Base-by-base conservation (phyloP, 2,888 invertebrate genomes). In the Glyphotaelius pellucidus region DNA sequence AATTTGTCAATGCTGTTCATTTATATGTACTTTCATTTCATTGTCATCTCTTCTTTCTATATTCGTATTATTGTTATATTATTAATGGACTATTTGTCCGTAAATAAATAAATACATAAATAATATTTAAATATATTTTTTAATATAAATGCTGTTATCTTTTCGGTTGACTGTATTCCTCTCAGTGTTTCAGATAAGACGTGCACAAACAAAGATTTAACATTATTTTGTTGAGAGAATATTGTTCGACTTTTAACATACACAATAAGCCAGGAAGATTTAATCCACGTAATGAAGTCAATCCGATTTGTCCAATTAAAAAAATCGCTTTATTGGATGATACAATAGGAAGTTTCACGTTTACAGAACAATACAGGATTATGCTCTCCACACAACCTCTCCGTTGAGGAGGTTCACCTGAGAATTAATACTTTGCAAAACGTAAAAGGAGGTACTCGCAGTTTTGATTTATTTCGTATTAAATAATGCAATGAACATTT, bases 291-390 rank as follows among this genome's bases (percentile, higher is more conserved):
- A 95, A 95, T 95, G 95, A 95, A 94, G 94, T 94, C 94, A 95
- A 95, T 95, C 95, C 95, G 95, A 95, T 95, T 95, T 95, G 95
- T 95, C 95, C 95, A 95, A 95, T 95, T 95, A 95, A 95, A 95
- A 95, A 95, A 95, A 94, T 94, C 92, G 92, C 92, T 91, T 91
- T 92, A 92, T 92, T 92, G 92, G 67, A 84, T 84, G 92, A 91
- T 81, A 88, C 86, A 90, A 91, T 90, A 90, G 83, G 80, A 91
- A 92, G 92, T 91, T 91, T 90, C 91, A 30, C 67, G 38, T 80
- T 80, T 89, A 67, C 79, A 80, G 67, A 52, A 80, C 35, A 89
- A 89, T 38, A 25, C 3, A 9, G 67, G 52, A 91, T 79, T 42
- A 35, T 14, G 38, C 31, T 12, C 30, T 47, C 81, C 30, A 31